Evolutionary conservation across 2,797 vertebrate species (phyloP).

Genomic region (Phrynocephalus vlangalii): DNA sequence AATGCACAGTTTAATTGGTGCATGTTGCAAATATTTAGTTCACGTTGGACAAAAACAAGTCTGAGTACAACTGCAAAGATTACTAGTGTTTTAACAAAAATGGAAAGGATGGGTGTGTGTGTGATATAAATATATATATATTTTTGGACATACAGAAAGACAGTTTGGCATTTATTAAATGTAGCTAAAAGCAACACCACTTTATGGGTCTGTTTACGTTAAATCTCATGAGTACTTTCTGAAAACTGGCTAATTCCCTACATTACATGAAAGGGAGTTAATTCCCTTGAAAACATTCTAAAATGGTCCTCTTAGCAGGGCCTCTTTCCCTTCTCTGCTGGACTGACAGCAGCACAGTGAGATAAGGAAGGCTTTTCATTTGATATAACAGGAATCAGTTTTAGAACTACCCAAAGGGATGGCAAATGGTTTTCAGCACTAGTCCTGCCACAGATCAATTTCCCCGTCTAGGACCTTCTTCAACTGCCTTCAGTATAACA

Average conservation of each 20-base stretch:
- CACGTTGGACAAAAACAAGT: slow-evolving; percentile 8
- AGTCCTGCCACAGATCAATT: not conserved
- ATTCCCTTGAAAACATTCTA: not conserved
- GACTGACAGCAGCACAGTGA: not conserved
- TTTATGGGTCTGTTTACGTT: not conserved
- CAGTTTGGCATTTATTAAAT: slow-evolving; percentile 39
- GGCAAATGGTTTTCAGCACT: too few relatives aligned
- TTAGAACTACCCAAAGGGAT: not conserved
- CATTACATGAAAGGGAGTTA: not conserved
- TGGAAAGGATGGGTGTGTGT: not conserved
- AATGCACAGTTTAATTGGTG: slow-evolving; percentile 7
- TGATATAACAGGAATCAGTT: not conserved
- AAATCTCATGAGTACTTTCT: slow-evolving; percentile 19
- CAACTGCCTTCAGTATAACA: too few relatives aligned
- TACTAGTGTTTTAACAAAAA: slow-evolving; percentile 25
- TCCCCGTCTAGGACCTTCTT: not conserved
- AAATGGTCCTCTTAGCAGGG: not conserved
- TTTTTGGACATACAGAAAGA: slow-evolving; percentile 53
- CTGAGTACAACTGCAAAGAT: slow-evolving; percentile 45
- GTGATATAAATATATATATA: too few relatives aligned
- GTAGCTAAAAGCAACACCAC: slow-evolving; percentile 8
- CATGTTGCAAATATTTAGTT: slow-evolving; percentile 39
- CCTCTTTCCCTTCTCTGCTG: not conserved
- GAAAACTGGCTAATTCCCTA: not conserved
- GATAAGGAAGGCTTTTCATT: not conserved